These are phyloP conservation scores for Crotalus viridis DNA, from an alignment of 2,113 vertebrate species.

Conservation along the genomic window DNA sequence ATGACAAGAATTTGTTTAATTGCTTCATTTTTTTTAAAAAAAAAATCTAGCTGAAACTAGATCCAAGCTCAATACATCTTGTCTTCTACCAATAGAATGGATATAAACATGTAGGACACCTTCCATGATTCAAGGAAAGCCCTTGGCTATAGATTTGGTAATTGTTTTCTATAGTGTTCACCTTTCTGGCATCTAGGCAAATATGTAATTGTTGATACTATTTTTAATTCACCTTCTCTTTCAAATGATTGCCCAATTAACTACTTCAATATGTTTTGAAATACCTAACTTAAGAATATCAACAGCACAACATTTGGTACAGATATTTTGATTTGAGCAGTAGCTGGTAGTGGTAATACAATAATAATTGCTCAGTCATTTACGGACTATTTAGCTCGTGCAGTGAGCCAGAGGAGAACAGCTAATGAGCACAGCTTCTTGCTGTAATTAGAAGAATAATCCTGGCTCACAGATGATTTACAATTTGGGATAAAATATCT, in stretches of 20 bases:
- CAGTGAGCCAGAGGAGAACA: constrained; percentile 90
- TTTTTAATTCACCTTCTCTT: constrained; percentile 66
- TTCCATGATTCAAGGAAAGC: constrained; percentile 33
- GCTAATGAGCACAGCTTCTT: constrained; percentile 95
- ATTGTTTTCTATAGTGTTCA: constrained; percentile 58
- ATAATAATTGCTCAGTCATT: constrained; percentile 91
- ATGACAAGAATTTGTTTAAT: neutral
- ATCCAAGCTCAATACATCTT: constrained; percentile 7
- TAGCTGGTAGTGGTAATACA: constrained; percentile 82
- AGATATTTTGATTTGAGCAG: constrained; percentile 83
- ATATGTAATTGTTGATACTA: constrained; percentile 63
- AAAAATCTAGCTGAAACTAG: neutral
- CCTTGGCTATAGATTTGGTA: constrained; percentile 46
- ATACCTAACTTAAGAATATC: constrained; percentile 82
- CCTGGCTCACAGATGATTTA: constrained; percentile 86
- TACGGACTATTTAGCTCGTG: constrained; percentile 92
- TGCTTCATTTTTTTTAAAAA: neutral
- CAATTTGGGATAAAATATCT: constrained; percentile 74
- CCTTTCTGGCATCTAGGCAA: constrained; percentile 63
- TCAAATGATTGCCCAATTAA: constrained; percentile 82
- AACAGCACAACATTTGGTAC: constrained; percentile 84
- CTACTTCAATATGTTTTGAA: constrained; percentile 80
- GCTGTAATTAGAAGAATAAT: constrained; percentile 89
- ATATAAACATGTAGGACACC: constrained; percentile 10
- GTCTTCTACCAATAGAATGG: neutral